phyloP scores from a whole-genome alignment of 2,888 invertebrate species.

The Trisateles emortualis region DNA sequence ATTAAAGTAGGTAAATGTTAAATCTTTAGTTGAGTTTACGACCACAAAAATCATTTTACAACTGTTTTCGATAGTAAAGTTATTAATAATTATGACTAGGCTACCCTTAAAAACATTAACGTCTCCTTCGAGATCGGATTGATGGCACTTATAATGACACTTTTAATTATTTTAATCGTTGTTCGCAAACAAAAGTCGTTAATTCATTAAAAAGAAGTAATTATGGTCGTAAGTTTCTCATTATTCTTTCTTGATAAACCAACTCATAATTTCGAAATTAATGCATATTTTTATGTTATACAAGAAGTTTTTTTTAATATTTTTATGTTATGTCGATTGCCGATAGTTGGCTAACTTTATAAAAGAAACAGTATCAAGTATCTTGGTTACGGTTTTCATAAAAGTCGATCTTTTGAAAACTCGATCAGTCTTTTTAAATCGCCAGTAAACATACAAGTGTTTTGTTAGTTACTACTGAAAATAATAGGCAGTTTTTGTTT shows the following conservation, averaged over 20 bases:
- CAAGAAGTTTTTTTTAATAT: too few relatives aligned
- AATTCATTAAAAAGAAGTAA: slow-evolving; percentile 82
- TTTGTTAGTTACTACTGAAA: too few relatives aligned
- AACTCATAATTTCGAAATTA: too few relatives aligned
- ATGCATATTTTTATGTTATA: too few relatives aligned
- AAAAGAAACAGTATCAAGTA: too few relatives aligned
- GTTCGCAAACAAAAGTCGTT: slow-evolving; percentile 81
- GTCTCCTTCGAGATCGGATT: slow-evolving; percentile 81
- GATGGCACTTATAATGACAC: slow-evolving; percentile 84
- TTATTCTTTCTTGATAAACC: slow-evolving; percentile 50
- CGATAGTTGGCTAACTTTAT: too few relatives aligned
- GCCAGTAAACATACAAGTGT: too few relatives aligned
- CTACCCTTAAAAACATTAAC: slow-evolving; percentile 79
- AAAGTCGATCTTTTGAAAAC: too few relatives aligned
- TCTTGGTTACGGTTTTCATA: too few relatives aligned
- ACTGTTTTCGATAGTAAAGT: slow-evolving; percentile 66
- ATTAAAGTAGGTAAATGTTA: neutral
- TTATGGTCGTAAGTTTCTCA: slow-evolving; percentile 59
- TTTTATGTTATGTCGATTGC: too few relatives aligned
- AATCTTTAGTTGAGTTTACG: neutral
- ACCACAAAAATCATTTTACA: slow-evolving; percentile 52
- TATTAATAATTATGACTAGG: slow-evolving; percentile 70
- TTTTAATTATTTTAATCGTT: slow-evolving; percentile 85
- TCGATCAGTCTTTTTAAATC: too few relatives aligned
- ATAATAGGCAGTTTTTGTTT: too few relatives aligned